Base-by-base conservation (phyloP, 2,888 invertebrate species). In the Margaritifera margaritifera region DNA sequence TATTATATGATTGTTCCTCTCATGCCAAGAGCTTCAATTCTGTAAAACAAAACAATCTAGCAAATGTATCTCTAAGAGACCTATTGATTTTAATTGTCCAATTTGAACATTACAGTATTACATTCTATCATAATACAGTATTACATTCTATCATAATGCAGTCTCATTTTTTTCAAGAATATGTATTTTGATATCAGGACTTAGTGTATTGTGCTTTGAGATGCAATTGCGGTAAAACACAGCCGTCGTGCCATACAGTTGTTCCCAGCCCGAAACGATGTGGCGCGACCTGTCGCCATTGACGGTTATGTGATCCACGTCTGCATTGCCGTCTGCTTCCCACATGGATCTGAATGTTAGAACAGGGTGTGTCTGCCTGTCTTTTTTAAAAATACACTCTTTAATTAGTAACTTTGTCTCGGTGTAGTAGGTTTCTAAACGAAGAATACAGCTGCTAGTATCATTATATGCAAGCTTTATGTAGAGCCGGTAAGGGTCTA, bases 151-250 rank as follows among this genome's bases (percentile, higher is more conserved):
- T 42, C 42, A 42, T 42, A 42, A 11, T 11, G 15, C 42, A 42
- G 42, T 42, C 11, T 42, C 42, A 15, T 42, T 42, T 42, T 42
- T 42, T 15, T 15, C 42, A 42, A 42, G 42, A 42, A 42, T 42
- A 42, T 42, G 42, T 11, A 77, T 68, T 54, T 57, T 70, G 20
- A 81, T 70, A 67, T 81, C 79, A 6, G 81, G 81, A 15, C 69
- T 75, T 59, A 77, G 79, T 6, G 78, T 80, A 52, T 79, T 79
- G 61, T 83, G 80, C n/a, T 64, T 52, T 8, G 81, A 80, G 19
- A 81, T 75, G 64, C 82, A 83, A 54, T 75, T 77, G 22, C 80
- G 69, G 61, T 75, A 83, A 65, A 83, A 81, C 19, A 75, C 75
- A 31, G 79, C 77, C n/a, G 75, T 74, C 25, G 71, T 79, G n/a